Evolutionary conservation across 2,797 vertebrate species (phyloP).

Genomic region (Cossypha polioptera): DNA sequence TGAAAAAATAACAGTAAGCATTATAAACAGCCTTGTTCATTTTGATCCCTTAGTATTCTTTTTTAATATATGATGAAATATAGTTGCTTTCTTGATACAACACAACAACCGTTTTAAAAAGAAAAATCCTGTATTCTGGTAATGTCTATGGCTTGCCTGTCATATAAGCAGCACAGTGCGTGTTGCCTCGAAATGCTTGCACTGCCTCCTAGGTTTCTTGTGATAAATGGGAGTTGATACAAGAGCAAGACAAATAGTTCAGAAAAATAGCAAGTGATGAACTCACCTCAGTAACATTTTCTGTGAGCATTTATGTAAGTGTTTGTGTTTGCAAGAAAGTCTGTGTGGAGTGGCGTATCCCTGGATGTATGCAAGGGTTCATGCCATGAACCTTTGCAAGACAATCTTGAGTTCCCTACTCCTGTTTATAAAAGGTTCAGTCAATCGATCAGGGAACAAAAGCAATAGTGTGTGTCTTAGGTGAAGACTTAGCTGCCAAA

Average conservation of each 20-base stretch:
- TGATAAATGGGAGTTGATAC: conserved; percentile 29
- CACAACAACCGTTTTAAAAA: not conserved
- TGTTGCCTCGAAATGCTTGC: not conserved
- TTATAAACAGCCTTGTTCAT: not conserved
- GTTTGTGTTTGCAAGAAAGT: conserved; percentile 48
- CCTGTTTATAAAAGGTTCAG: conserved; percentile 64
- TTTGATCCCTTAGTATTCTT: not conserved
- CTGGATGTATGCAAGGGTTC: conserved; percentile 27
- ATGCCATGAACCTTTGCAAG: conserved; percentile 42
- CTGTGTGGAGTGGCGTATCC: not conserved
- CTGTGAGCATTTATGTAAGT: conserved; percentile 38
- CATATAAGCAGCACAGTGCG: rapidly evolving
- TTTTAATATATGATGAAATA: not conserved
- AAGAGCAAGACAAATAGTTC: conserved; percentile 30
- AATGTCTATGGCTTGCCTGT: not conserved
- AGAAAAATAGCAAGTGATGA: conserved; percentile 43
- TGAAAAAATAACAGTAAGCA: not conserved
- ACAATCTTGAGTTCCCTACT: conserved; percentile 27
- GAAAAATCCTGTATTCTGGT: not conserved
- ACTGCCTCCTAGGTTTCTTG: conserved; percentile 3
- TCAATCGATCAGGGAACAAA: conserved; percentile 47
- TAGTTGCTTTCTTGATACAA: not conserved
- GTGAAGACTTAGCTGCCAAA: conserved; percentile 42
- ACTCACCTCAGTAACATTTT: conserved; percentile 29
- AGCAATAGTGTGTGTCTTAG: conserved; percentile 49